Evolutionary conservation across 2,797 vertebrate genomes (phyloP).

Genomic region (Amblyraja radiata): DNA sequence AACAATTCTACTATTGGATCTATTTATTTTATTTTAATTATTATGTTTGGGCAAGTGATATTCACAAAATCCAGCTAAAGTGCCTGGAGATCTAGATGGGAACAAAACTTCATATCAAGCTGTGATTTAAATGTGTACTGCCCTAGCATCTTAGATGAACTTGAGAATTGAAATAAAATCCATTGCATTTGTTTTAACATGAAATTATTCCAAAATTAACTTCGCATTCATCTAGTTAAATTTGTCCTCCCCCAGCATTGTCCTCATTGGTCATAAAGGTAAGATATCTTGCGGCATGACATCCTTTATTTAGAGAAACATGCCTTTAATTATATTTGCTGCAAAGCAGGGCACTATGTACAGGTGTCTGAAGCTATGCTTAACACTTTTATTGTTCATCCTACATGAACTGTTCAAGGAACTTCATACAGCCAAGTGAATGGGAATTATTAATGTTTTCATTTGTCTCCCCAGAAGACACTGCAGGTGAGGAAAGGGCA

Average conservation of each 20-base stretch:
- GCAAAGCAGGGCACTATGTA: background rate
- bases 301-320: background rate
- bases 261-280: background rate
- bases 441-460: background rate
- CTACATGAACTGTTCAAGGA: background rate
- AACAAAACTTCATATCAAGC: background rate
- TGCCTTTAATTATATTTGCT: background rate
- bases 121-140: background rate
- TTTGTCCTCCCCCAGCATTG: background rate
- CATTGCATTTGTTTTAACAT: background rate
- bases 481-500: background rate
- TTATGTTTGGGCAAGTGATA: background rate
- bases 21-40: background rate
- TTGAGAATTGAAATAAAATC: background rate
- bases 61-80: background rate
- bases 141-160: background rate
- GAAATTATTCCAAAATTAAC: conserved; percentile 12
- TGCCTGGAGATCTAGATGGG: background rate
- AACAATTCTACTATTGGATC: too few relatives aligned
- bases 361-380: background rate
- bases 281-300: background rate
- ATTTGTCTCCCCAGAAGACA: background rate
- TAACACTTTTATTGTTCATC: background rate
- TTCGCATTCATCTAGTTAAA: background rate
- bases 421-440: background rate